A percentile compares a stretch with the other conserved stretches of the same genome.
Evolutionary conservation across 2,888 invertebrate genomes (phyloP).

Genomic region (Punctoribates punctum): DNA sequence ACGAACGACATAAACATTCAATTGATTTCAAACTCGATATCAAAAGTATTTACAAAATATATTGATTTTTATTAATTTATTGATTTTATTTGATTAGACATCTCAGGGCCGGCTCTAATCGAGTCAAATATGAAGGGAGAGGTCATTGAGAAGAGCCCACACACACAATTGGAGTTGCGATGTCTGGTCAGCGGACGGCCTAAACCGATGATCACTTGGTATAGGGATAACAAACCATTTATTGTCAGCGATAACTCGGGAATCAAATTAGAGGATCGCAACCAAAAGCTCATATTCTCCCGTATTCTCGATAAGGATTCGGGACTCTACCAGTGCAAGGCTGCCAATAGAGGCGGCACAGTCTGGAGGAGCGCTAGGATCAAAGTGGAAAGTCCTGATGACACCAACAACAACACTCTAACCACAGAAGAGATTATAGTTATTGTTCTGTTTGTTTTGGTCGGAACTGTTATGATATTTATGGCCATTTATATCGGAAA

Average conservation of each 20-base stretch:
- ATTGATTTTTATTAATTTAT: not conserved
- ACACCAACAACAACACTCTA: constrained; percentile 6
- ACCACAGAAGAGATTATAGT: constrained; percentile 34
- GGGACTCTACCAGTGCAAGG: constrained; percentile 46
- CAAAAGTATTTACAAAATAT: constrained; percentile 8
- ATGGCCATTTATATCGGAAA: constrained; percentile 44
- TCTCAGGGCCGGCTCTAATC: constrained; percentile 40
- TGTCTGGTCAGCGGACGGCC: constrained; percentile 52
- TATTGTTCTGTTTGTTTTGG: constrained; percentile 36
- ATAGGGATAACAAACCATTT: constrained; percentile 38
- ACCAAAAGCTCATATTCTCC: constrained; percentile 45
- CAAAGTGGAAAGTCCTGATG: constrained; percentile 33
- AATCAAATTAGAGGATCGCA: constrained; percentile 44
- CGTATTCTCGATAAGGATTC: constrained; percentile 44
- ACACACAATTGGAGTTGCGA: constrained; percentile 44
- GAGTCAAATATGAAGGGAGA: constrained; percentile 42
- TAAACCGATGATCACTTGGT: constrained; percentile 49
- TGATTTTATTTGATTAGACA: constrained; percentile 23
- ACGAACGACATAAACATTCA: constrained; percentile 1
- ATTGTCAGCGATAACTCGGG: constrained; percentile 41
- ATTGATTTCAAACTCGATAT: constrained; percentile 38
- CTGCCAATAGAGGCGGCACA: constrained; percentile 44
- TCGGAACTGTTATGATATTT: constrained; percentile 42
- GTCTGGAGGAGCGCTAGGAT: constrained; percentile 24
- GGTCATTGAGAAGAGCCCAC: constrained; percentile 44